Conservation (phyloP, 1,140 invertebrate genomes). For the Tetramorium parvispinum region DNA sequence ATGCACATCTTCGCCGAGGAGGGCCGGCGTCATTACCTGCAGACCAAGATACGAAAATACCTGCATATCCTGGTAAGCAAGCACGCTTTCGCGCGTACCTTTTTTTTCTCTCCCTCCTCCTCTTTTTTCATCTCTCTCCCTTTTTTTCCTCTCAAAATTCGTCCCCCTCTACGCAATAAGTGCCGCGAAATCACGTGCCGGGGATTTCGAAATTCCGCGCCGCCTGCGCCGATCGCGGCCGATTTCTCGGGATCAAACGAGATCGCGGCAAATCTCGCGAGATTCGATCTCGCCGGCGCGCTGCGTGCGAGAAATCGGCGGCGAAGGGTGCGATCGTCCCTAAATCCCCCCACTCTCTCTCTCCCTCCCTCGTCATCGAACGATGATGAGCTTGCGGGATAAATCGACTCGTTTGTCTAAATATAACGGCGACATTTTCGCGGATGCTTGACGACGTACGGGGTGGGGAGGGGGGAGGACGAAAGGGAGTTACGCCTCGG, state of each 20-base stretch:
- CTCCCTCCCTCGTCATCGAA: background rate
- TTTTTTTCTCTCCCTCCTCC: too few relatives aligned
- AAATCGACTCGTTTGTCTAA: constrained; percentile 32
- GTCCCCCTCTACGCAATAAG: background rate
- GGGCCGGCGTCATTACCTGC: constrained; percentile 85
- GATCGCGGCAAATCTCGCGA: background rate
- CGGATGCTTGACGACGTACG: background rate
- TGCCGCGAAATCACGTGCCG: constrained; percentile 25
- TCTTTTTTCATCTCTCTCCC: too few relatives aligned
- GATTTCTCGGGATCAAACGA: background rate
- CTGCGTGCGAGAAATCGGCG: background rate
- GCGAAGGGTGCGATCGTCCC: too few relatives aligned
- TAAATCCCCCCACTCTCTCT: background rate
- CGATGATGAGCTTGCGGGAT: background rate
- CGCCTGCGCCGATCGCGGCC: background rate
- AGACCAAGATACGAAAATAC: constrained; percentile 87
- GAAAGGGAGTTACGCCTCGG: background rate
- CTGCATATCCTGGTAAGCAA: constrained; percentile 86
- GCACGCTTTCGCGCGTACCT: background rate
- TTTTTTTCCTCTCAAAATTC: constrained; percentile 48
- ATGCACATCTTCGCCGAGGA: constrained; percentile 86
- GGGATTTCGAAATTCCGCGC: background rate
- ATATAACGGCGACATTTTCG: constrained; percentile 45
- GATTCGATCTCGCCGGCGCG: too few relatives aligned
- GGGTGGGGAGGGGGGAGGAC: too few relatives aligned